Base-by-base conservation (phyloP, 1,140 invertebrate species). In the Watersipora subatra region DNA sequence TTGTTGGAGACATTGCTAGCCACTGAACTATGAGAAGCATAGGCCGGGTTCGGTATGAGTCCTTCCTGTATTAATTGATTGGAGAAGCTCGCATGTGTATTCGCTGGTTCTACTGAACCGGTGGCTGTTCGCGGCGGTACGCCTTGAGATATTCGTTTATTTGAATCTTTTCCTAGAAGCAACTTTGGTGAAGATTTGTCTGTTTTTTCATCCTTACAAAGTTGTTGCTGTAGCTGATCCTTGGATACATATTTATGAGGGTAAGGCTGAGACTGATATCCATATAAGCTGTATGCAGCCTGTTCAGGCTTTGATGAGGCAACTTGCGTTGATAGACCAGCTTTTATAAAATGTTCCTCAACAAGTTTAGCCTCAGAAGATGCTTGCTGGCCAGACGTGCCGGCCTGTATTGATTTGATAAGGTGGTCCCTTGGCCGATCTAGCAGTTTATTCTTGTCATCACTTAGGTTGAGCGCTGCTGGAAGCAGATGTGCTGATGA, bases 251-350 rank as follows among this genome's bases (percentile, higher is more conserved):
- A 83, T 55, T 82, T 80, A 68, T 80, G 79, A 68, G 86, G 87
- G 71, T 87, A 87, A 17, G 83, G 82, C 64, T 85, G 34, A 7
- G 34, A 46, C 34, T 46, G 34, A 76, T 87, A 88, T 27, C 84
- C 84, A 73, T 87, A 88, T 58, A 87, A 76, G 67, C 84, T 86
- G 69, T 88, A 46, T n/a, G 7, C 34, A 12, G 34, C n/a, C 34
- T 12, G 34, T 46, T 46, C 34, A n/a, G 34, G n/a, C 34, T 46
- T 46, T n/a, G n/a, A n/a, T n/a, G n/a, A n/a, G 34, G 34, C 7
- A 7, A n/a, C 7, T n/a, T 12, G n/a, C n/a, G 7, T 7, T 46
- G 34, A 7, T n/a, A 46, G n/a, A 46, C 34, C 34, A 46, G 34
- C 34, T 46, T 46, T 46, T n/a, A 46, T 46, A 46, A 46, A 46